These are phyloP conservation scores for Mastomys coucha DNA, from an alignment of 2,113 vertebrate species.

Conservation along the genomic window DNA sequence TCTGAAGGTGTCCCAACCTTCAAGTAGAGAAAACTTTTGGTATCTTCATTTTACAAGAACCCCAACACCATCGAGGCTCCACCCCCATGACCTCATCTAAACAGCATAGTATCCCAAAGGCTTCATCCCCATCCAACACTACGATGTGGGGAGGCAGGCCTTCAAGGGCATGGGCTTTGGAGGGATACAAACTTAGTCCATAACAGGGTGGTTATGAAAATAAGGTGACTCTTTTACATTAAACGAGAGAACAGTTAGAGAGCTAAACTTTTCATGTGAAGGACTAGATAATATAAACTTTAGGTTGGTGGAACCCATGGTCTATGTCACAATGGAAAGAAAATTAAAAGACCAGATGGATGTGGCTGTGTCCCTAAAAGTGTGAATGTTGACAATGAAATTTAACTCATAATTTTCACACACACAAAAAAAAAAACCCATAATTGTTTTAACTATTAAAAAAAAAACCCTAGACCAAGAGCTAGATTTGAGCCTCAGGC, in stretches of 20 bases:
- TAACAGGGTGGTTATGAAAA: background rate
- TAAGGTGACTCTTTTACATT: slow-evolving; percentile 26
- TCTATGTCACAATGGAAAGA: background rate
- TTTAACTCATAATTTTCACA: background rate
- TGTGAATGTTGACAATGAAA: slow-evolving; percentile 30
- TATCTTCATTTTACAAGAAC: background rate
- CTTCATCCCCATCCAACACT: background rate
- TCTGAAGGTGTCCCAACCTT: background rate
- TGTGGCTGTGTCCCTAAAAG: background rate
- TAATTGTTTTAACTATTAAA: slow-evolving; percentile 1
- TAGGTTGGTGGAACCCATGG: background rate
- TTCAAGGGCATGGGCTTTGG: background rate
- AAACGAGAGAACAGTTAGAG: background rate
- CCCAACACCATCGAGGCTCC: too few relatives aligned
- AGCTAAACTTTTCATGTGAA: background rate
- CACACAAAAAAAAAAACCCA: background rate
- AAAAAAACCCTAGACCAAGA: background rate
- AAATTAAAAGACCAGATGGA: background rate
- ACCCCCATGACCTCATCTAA: background rate
- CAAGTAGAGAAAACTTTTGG: background rate
- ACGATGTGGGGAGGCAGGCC: too few relatives aligned
- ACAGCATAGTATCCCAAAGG: background rate
- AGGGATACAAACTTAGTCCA: background rate
- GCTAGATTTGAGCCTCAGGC: background rate
- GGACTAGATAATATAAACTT: background rate